Evolutionary conservation across 2,797 vertebrate species (phyloP), one percentile per base, ranked within the genome.

Genomic region (Octomys mimax): DNA sequence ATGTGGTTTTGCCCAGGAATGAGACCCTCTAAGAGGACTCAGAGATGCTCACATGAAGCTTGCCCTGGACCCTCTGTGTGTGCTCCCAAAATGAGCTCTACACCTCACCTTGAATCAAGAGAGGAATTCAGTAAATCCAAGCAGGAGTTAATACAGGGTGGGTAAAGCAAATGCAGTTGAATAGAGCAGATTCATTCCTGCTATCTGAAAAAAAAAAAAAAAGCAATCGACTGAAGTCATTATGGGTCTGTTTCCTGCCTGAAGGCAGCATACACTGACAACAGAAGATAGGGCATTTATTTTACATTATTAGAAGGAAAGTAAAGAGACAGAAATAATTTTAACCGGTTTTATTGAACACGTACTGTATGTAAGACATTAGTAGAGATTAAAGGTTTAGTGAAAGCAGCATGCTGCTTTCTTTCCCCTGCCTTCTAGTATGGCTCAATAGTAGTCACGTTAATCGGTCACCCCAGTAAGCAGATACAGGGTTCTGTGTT

Each of bases 271-370:
- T 70, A 62, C 33, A 24, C 0, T 11, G 61, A 16, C 22, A 13
- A 3, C 18, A 61, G 36, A 21, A 8, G 57, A 5, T 0, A 4
- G 54, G 1, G 3, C 9, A 6, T n/a, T n/a, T 31, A n/a, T 68
- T 71, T 88, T 3, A 52, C 14, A 3, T 70, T 33, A 7, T 26
- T 22, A 36, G 4, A 59, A 36, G 22, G 33, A 36, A 49, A 42
- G 12, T 2, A 2, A 33, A 14, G 1, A 33, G 39, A 10, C 22
- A 64, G 33, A 36, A 8, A 33, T 4, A n/a, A 49, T 89, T n/a
- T 70, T 36, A 70, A 14, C 6, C 42, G 36, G n/a, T 57, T 57
- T 57, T 77, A 9, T 10, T 49, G 68, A 78, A 36, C 10, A 4
- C 14, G 24, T 85, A 2, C 61, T 81, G 2, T 7, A 6, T 7